These are phyloP conservation scores for Blastobasis lacticolella DNA, from an alignment of 2,888 invertebrate species.

Conservation along the genomic window DNA sequence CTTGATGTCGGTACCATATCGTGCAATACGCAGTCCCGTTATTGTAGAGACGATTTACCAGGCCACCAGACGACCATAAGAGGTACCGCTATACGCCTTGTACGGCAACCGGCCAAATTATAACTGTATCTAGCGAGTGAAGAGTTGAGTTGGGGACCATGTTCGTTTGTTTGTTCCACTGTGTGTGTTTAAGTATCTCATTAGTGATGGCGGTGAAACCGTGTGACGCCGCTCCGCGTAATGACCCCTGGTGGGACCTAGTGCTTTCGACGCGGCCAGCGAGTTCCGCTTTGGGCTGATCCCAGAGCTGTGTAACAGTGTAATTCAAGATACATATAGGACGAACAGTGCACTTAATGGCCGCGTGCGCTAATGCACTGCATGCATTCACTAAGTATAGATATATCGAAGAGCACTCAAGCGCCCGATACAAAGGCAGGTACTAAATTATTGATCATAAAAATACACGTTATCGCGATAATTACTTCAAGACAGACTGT, in stretches of 20 bases:
- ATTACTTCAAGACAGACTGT: neutral
- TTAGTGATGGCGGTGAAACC: constrained; percentile 38
- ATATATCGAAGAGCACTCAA: constrained; percentile 14
- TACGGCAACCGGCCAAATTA: constrained; percentile 48
- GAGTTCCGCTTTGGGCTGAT: neutral
- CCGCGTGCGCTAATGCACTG: constrained; percentile 11
- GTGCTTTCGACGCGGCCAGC: constrained; percentile 31
- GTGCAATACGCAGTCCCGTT: constrained; percentile 41
- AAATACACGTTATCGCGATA: constrained; percentile 2
- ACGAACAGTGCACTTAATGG: constrained; percentile 3
- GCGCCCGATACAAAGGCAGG: constrained; percentile 12
- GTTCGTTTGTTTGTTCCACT: constrained; percentile 29
- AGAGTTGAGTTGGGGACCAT: constrained; percentile 16
- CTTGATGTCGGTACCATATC: neutral
- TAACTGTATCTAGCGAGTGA: constrained; percentile 50
- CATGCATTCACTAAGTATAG: constrained; percentile 14
- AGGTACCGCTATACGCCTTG: constrained; percentile 56
- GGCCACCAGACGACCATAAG: constrained; percentile 39
- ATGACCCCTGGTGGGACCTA: constrained; percentile 27
- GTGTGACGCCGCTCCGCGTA: constrained; percentile 27
- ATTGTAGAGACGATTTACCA: constrained; percentile 37
- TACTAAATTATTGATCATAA: constrained; percentile 10
- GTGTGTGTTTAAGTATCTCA: constrained; percentile 30
- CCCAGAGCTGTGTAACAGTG: too few relatives aligned
- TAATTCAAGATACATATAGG: neutral